phyloP scores from a whole-genome alignment of 2,113 vertebrate genomes.

The Malurus alboscapulatus region DNA sequence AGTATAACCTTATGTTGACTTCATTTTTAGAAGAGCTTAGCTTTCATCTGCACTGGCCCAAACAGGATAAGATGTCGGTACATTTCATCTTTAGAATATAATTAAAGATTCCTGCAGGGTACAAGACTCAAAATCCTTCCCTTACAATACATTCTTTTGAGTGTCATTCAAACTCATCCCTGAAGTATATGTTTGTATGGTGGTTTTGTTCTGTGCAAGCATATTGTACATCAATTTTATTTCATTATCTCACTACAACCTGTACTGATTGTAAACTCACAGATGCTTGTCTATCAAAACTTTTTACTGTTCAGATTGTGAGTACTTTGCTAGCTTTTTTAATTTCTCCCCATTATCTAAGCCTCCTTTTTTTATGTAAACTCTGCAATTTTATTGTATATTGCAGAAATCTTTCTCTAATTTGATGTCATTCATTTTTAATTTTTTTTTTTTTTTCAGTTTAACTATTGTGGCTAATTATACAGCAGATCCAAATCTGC shows the following conservation, averaged over 20 bases:
- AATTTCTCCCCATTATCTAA: constrained; percentile 7
- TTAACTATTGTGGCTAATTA: constrained; percentile 51
- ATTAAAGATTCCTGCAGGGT: background rate
- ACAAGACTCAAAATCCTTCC: background rate
- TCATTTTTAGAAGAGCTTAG: background rate
- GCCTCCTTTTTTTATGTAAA: background rate
- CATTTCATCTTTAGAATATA: background rate
- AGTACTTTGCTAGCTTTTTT: background rate
- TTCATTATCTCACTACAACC: constrained; percentile 28
- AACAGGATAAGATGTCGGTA: background rate
- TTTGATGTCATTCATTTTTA: background rate
- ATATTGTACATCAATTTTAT: constrained; percentile 23
- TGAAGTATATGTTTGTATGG: background rate
- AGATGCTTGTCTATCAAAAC: constrained; percentile 57
- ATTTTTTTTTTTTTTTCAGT: background rate
- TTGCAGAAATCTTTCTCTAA: constrained; percentile 14
- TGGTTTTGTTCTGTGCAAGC: constrained; percentile 1
- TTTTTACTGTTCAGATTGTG: constrained; percentile 22
- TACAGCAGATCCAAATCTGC: constrained; percentile 49
- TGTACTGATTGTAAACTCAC: constrained; percentile 29
- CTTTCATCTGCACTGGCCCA: background rate
- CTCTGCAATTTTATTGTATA: background rate
- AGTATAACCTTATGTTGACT: background rate
- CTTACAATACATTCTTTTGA: background rate
- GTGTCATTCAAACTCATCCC: background rate